Base-by-base conservation (phyloP, 2,888 invertebrate genomes). In the Celastrina argiolus region DNA sequence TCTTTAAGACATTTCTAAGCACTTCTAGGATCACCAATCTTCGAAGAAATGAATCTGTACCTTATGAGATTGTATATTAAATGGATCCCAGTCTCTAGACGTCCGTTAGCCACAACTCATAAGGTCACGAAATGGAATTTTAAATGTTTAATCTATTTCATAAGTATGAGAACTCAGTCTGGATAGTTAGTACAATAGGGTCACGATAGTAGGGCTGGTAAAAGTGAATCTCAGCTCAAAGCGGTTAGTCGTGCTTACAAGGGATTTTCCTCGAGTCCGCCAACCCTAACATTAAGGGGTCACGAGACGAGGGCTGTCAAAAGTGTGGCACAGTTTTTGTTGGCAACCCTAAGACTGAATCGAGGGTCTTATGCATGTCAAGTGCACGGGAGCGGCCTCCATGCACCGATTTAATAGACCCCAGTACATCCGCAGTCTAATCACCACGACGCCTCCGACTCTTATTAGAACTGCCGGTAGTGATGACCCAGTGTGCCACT, bases 371-470 rank as follows among this genome's bases (percentile, higher is more conserved):
- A 59, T 59, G 34, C 59, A 34, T 59, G 59, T 59, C 59, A 59
- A 59, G 59, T 34, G 34, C 59, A 34, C 59, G 51, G 51, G 51
- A 51, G 22, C 61, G 61, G 36, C 61, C 61, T 61, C 61, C 12
- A 7, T 59, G 59, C 31, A 45, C 45, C 22, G 61, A 61, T 61
- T 61, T 61, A 61, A 61, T 61, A 36, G 61, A 61, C 39, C 61
- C 61, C 36, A 18, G 61, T 36, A 36, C 34, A 61, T 61, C 61
- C 61, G 36, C 26, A 39, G 34, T 59, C 34, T 28, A 61, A 59
- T 18, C 61, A 2, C 36, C 39, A 31, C 31, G 2, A 16, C 61
- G 61, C 18, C 56, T 59, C n/a, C 22, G 36, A 61, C 51, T 51
- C 51, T 26, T 51, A 36, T 61, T 34, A 61, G 18, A 22, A 61